Base-by-base conservation (phyloP, 1,140 invertebrate genomes). In the Drosophila subobscura region DNA sequence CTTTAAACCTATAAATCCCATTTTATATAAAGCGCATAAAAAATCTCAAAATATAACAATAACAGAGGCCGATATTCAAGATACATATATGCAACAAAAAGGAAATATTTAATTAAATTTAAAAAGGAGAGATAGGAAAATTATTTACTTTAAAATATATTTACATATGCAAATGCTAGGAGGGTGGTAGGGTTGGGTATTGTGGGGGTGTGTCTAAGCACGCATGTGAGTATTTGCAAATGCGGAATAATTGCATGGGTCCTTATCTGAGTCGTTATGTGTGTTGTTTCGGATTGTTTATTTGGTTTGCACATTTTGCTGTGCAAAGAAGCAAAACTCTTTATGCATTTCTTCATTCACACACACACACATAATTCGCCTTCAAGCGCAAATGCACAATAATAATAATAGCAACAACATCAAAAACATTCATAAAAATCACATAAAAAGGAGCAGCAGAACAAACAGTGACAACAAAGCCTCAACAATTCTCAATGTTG, bases 341-440 rank as follows among this genome's bases (percentile, higher is more conserved):
- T 80, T 85, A 77, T 80, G 77, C 70, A 88, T 77, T 72, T 78
- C 88, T 81, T 37, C 10, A 37, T 37, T 10, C 5, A n/a, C 29
- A 33, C 29, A 37, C 65, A 68, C 68, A 68, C 63, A 68, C 66
- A 81, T 81, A 86, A 75, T 77, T 77, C 70, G 76, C 80, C 33
- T 86, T 80, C 81, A 75, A 88, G 81, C 81, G 67, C 64, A 88
- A 88, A 79, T 88, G 83, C 83, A 71, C 70, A 88, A 88, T 86
- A 85, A 80, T 74, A 70, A 74, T 74, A 78, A 59, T 45, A 68
- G 41, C 37, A 51, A 42, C 29, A 46, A 37, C 42, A 55, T 47
- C 25, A 63, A 63, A n/a, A 41, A 57, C 42, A 61, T 46, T 14
- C 44, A 63, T 54, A 79, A 75, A 51, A 63, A 72, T 53, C 65